Evolutionary conservation across 2,888 invertebrate genomes (phyloP).

Genomic region (Deilephila porcellus): DNA sequence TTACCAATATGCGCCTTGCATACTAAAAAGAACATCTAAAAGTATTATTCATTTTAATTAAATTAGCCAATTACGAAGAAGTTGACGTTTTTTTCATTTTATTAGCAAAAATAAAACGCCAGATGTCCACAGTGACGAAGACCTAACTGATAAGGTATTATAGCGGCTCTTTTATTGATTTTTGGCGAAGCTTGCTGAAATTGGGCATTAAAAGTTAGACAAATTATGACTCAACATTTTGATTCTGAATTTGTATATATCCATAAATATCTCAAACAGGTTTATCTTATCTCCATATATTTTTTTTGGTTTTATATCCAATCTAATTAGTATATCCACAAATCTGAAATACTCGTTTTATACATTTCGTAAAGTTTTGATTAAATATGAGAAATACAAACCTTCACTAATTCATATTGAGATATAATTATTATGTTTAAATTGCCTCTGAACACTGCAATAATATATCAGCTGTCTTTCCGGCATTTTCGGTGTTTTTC

Average conservation of each 20-base stretch:
- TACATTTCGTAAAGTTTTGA: too few species aligned
- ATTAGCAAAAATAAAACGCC: neutral
- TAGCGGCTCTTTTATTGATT: conserved; percentile 2
- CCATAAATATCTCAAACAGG: too few species aligned
- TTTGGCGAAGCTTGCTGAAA: neutral
- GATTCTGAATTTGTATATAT: neutral
- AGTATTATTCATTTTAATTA: too few species aligned
- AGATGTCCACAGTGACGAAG: neutral
- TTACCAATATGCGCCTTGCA: too few species aligned
- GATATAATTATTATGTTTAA: neutral
- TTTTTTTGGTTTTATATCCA: neutral
- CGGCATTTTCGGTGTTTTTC: too few species aligned
- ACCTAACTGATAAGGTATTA: neutral
- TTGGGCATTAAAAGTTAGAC: neutral
- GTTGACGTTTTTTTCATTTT: neutral
- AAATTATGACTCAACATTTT: conserved; percentile 3
- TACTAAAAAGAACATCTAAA: too few species aligned
- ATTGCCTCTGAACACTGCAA: too few species aligned
- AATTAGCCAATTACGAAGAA: neutral
- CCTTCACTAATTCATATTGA: neutral
- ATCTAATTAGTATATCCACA: neutral
- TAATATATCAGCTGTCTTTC: too few species aligned
- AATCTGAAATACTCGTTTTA: neutral
- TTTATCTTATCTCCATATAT: neutral
- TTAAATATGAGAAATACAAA: neutral